A percentile compares a stretch with the other conserved stretches of the same genome.
Conservation (phyloP, 2,888 invertebrate genomes). For the Clepsis dumicolana region DNA sequence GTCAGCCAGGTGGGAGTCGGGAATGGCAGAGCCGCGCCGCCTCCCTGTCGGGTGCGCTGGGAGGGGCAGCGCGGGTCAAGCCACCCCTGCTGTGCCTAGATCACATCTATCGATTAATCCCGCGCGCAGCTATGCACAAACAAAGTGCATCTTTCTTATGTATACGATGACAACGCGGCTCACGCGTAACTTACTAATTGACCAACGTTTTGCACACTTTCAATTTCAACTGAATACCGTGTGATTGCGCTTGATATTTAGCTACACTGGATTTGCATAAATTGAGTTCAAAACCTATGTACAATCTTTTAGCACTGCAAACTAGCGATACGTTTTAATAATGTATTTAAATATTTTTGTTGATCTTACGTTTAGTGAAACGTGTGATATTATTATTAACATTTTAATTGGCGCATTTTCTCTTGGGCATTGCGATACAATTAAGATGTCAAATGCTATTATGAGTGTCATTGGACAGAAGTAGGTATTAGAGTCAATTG, state of each 20-base stretch:
- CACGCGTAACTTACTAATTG: background rate
- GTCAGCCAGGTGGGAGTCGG: slow-evolving; percentile 13
- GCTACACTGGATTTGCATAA: background rate
- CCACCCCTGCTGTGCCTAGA: slow-evolving; percentile 43
- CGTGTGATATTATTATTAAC: too few relatives aligned
- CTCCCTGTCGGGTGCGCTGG: slow-evolving; percentile 44
- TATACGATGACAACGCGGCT: background rate
- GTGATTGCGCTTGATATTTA: background rate
- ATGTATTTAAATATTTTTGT: too few relatives aligned
- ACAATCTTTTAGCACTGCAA: too few relatives aligned
- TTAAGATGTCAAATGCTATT: too few relatives aligned
- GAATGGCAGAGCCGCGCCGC: slow-evolving; percentile 21
- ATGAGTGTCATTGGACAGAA: too few relatives aligned
- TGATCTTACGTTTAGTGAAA: too few relatives aligned
- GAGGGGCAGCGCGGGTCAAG: slow-evolving; percentile 37
- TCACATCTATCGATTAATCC: slow-evolving; percentile 41
- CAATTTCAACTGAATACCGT: background rate
- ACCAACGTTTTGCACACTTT: background rate
- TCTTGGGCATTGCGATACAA: too few relatives aligned
- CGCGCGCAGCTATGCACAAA: slow-evolving; percentile 25
- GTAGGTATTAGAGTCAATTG: too few relatives aligned
- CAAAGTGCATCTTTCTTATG: slow-evolving; percentile 22
- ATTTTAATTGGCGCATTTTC: too few relatives aligned
- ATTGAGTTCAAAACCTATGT: background rate
- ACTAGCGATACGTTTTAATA: too few relatives aligned